A percentile compares a stretch with the other conserved stretches of the same genome.
Evolutionary conservation across 2,113 vertebrate genomes (phyloP).

Genomic region (Apeltes quadracus): DNA sequence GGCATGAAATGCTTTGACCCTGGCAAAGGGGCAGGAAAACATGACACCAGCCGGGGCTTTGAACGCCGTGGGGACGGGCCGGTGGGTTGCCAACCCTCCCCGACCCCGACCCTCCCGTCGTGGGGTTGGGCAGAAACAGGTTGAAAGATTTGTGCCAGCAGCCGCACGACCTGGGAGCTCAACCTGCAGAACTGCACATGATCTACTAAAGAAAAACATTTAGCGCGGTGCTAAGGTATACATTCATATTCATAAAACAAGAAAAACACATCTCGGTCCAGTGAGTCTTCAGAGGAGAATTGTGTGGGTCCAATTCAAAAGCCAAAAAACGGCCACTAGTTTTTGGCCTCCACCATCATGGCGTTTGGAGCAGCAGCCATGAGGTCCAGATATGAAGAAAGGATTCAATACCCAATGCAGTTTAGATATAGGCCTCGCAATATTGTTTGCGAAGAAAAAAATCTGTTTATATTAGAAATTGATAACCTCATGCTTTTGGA

Average conservation of each 20-base stretch:
- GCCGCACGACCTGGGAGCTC: constrained; percentile 10
- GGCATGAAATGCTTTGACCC: constrained; percentile 70
- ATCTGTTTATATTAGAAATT: background rate
- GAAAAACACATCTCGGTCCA: background rate
- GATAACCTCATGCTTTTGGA: background rate
- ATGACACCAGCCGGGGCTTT: constrained; percentile 67
- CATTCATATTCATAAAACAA: background rate
- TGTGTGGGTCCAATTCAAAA: background rate
- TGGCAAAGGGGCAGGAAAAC: constrained; percentile 77
- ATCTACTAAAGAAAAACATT: background rate
- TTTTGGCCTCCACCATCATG: background rate
- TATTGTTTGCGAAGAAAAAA: background rate
- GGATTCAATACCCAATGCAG: background rate
- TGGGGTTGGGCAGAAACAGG: constrained; percentile 33
- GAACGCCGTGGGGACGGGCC: constrained; percentile 52
- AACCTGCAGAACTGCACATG: constrained; percentile 24
- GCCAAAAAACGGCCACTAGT: background rate
- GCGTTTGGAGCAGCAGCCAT: background rate
- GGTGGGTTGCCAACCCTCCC: constrained; percentile 41
- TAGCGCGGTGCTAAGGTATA: background rate
- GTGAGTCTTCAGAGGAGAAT: background rate
- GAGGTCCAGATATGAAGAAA: background rate
- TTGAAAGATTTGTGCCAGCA: constrained; percentile 25
- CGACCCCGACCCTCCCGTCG: background rate
- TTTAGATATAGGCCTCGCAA: background rate